Evolutionary conservation across 2,797 vertebrate genomes (phyloP), one percentile per base, ranked within the genome.

Genomic region (Lepidocolaptes lacrymiger): DNA sequence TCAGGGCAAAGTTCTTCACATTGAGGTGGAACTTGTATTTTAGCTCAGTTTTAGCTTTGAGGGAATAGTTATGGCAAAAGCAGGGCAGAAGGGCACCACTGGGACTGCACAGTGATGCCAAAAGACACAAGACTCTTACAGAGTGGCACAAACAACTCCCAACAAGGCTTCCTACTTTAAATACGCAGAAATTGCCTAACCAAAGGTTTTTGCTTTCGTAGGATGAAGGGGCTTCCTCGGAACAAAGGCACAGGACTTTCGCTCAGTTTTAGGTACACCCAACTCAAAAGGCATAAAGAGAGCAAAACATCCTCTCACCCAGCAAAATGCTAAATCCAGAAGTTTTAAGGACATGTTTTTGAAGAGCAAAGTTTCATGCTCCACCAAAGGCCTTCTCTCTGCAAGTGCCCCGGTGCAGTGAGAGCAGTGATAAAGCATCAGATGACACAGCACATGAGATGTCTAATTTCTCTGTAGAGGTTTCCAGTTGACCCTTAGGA

Each of bases 81-180:
- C 41, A 2, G 46, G 46, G 22, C 5, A 34, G 34, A 64, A n/a
- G n/a, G 67, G 46, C 62, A 41, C 7, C 1, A 0, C 32, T 48
- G 8, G 28, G 22, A 10, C 39, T 14, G 12, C 66, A 34, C 14
- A 63, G 30, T 1, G 13, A 30, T 54, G 28, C 14, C 52, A 4
- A 16, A 58, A 19, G n/a, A 12, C 24, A 4, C 14, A 41, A 18
- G n/a, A 10, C 24, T 20, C 27, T 5, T 18, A 48, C 64, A 41
- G 34, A 13, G 41, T 1, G 7, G n/a, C 5, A 3, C 49, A 9
- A 34, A 15, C 19, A 61, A 55, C 7, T 67, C 21, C 36, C 58
- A 4, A 20, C 18, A 27, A 85, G 23, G 19, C 39, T 41, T 51
- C 37, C 2, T 27, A 27, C 49, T 93, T 77, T 54, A 72, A 90